Conservation (phyloP, 2,797 vertebrate species). For the Halcyon smyrnensis region DNA sequence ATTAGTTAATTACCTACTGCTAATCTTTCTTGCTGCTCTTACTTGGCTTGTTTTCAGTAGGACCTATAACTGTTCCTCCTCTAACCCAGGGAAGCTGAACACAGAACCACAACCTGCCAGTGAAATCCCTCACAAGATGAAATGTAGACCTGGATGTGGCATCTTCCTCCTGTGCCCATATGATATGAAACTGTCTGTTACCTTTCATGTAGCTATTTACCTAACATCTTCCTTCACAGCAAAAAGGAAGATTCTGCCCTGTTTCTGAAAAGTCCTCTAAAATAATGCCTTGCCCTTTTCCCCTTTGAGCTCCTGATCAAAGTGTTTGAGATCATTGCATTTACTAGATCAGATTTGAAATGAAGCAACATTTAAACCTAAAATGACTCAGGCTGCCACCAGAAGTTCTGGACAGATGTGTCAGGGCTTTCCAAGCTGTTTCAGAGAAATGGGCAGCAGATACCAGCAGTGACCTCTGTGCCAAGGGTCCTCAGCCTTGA, state of each 20-base stretch:
- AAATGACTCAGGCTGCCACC: neutral
- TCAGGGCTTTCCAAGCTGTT: neutral
- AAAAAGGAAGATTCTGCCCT: neutral
- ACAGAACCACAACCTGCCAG: neutral
- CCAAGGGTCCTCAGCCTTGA: accelerated
- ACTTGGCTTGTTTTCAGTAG: neutral
- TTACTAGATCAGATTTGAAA: neutral
- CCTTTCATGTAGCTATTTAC: neutral
- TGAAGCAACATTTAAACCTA: neutral
- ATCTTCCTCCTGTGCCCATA: neutral
- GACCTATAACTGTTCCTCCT: neutral
- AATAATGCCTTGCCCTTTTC: neutral
- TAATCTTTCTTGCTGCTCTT: neutral
- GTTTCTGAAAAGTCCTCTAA: neutral
- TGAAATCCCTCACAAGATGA: neutral
- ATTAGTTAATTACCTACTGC: neutral
- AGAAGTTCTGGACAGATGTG: accelerated
- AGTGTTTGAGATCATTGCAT: neutral
- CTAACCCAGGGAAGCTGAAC: neutral
- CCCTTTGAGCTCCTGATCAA: neutral
- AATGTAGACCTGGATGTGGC: neutral
- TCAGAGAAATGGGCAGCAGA: neutral
- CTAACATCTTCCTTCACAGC: neutral
- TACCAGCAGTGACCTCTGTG: neutral
- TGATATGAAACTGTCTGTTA: neutral